A percentile compares a stretch with the other conserved stretches of the same genome.
Evolutionary conservation across 2,113 vertebrate genomes (phyloP).

Genomic region (Leiothrix lutea): DNA sequence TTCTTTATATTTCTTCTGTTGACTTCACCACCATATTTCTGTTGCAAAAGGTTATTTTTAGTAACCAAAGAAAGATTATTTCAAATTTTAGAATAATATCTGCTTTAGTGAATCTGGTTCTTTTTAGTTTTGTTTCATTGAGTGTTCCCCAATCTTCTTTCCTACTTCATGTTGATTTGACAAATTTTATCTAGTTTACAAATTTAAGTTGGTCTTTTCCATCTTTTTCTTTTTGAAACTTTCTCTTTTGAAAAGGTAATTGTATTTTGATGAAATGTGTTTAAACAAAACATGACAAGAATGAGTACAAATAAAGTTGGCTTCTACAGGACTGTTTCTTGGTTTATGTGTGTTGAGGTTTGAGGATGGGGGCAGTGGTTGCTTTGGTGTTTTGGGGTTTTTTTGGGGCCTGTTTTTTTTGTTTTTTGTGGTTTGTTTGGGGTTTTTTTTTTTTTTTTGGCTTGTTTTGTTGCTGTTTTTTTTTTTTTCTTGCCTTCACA

Average conservation of each 20-base stretch:
- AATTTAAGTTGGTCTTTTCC: not conserved
- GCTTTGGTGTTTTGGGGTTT: not conserved
- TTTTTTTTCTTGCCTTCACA: not conserved
- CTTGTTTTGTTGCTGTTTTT: not conserved
- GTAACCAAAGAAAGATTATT: not conserved
- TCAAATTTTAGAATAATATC: not conserved
- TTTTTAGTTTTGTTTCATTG: not conserved
- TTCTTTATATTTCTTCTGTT: not conserved
- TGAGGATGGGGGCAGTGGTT: fast-evolving
- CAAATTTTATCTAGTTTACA: not conserved
- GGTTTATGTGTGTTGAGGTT: not conserved
- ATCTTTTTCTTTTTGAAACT: not conserved
- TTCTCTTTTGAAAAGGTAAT: not conserved
- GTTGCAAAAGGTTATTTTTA: not conserved
- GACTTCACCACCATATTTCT: not conserved
- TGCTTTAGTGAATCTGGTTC: not conserved
- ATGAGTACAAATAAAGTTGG: not conserved
- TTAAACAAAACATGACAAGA: not conserved
- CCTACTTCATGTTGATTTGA: not conserved
- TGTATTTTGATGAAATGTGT: not conserved
- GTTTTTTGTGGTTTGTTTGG: not conserved
- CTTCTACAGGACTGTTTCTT: not conserved
- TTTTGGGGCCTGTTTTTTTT: not conserved
- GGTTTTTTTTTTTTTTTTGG: no score
- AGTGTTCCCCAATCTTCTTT: not conserved